A percentile compares a stretch with the other conserved stretches of the same genome.
These are phyloP conservation scores for Dolichallabes microphthalmus DNA, from an alignment of 2,113 vertebrate genomes.

Conservation along the genomic window DNA sequence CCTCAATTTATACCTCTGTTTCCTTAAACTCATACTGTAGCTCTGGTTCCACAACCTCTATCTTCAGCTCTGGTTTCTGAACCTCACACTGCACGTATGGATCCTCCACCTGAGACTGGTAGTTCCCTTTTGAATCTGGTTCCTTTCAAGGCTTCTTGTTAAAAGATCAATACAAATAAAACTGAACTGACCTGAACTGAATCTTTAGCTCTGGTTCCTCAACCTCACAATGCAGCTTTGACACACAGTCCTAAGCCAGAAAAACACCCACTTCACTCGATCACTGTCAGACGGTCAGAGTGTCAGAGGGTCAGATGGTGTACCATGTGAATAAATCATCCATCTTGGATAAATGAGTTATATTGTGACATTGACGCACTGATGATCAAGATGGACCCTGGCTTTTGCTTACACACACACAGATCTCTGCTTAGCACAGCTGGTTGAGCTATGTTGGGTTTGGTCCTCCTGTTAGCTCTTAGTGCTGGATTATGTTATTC, in stretches of 20 bases:
- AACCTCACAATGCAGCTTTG: too few relatives aligned
- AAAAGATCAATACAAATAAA: background rate
- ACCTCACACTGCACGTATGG: background rate
- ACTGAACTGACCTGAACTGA: background rate
- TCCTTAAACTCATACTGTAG: background rate
- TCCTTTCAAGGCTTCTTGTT: background rate
- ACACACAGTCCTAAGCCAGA: background rate
- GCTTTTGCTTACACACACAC: background rate
- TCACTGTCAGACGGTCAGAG: slow-evolving; percentile 12
- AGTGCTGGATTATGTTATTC: slow-evolving; percentile 72
- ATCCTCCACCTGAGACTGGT: background rate
- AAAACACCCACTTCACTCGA: background rate
- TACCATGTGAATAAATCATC: background rate
- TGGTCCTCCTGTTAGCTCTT: slow-evolving; percentile 55
- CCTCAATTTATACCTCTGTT: background rate
- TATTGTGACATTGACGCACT: background rate
- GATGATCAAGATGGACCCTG: slow-evolving; percentile 1
- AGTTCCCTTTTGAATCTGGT: background rate
- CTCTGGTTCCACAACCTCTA: background rate
- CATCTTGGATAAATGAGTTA: background rate
- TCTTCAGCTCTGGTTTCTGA: background rate
- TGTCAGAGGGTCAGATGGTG: background rate
- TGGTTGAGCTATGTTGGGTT: slow-evolving; percentile 33
- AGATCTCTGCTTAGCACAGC: slow-evolving; percentile 19
- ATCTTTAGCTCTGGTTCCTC: background rate